A percentile compares a stretch with the other conserved stretches of the same genome.
These are phyloP conservation scores for Zonitis immaculata DNA, from an alignment of 2,888 invertebrate genomes.

Conservation along the genomic window DNA sequence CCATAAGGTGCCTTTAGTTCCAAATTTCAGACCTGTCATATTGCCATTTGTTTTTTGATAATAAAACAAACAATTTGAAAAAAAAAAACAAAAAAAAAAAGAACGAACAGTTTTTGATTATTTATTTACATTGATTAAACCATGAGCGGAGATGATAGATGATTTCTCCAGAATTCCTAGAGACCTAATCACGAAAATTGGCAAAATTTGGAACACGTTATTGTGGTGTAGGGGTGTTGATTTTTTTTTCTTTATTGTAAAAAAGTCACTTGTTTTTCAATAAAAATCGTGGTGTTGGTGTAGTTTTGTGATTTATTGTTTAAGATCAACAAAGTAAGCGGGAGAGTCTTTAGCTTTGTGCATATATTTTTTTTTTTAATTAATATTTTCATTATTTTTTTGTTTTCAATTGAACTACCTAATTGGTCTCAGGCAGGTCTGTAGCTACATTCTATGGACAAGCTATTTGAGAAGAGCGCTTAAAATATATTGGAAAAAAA, in stretches of 20 bases:
- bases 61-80: too few species aligned
- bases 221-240: constrained; percentile 1
- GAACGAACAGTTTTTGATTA: too few species aligned
- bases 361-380: constrained; percentile 25
- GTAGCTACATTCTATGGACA: constrained; percentile 50
- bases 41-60: too few species aligned
- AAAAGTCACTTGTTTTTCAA: neutral
- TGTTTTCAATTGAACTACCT: constrained; percentile 30
- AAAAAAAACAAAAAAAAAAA: too few species aligned
- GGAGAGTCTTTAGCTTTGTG: constrained; percentile 15
- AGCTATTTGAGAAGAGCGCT: constrained; percentile 34
- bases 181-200: neutral
- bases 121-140: neutral
- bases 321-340: constrained; percentile 45
- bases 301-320: constrained; percentile 32
- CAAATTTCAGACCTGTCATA: constrained; percentile 1
- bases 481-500: constrained; percentile 19
- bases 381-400: constrained; percentile 27
- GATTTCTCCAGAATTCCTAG: too few species aligned
- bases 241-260: too few species aligned
- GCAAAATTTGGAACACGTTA: constrained; percentile 4
- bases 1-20: neutral
- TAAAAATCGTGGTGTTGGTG: constrained; percentile 18
- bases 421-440: constrained; percentile 45
- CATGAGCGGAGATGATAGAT: neutral